These are phyloP conservation scores for Euborellia annulipes DNA, from an alignment of 1,140 invertebrate species.

Conservation along the genomic window DNA sequence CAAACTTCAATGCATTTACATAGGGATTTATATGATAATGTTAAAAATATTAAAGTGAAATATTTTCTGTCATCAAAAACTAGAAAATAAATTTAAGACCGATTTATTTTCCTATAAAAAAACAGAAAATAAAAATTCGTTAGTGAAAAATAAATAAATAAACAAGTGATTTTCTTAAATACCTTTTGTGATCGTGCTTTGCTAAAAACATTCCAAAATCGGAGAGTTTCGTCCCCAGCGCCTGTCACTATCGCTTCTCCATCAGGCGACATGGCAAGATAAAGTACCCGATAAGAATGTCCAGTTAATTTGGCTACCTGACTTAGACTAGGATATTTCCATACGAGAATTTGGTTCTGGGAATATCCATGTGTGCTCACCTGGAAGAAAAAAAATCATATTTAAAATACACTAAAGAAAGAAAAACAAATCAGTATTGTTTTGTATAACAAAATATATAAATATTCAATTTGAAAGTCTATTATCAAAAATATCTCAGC, in stretches of 20 bases:
- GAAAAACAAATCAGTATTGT: neutral
- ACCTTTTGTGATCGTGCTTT: slow-evolving; percentile 40
- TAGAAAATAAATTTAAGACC: too few relatives aligned
- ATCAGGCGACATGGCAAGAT: slow-evolving; percentile 57
- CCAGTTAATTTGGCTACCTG: slow-evolving; percentile 50
- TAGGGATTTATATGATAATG: too few relatives aligned
- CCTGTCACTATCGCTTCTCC: slow-evolving; percentile 60
- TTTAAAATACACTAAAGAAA: neutral
- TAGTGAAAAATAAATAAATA: too few relatives aligned
- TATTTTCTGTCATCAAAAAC: too few relatives aligned
- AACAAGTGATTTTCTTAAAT: too few relatives aligned
- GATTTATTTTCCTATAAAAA: too few relatives aligned
- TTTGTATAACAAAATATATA: too few relatives aligned
- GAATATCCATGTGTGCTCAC: slow-evolving; percentile 58
- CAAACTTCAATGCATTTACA: too few relatives aligned
- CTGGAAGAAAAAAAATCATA: slow-evolving; percentile 27
- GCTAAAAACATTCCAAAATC: slow-evolving; percentile 58
- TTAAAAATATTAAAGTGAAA: too few relatives aligned
- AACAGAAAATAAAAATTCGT: too few relatives aligned
- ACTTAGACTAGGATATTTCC: slow-evolving; percentile 53
- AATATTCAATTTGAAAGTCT: too few relatives aligned
- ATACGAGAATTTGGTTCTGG: slow-evolving; percentile 55
- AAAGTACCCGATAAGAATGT: slow-evolving; percentile 51
- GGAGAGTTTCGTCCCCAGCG: slow-evolving; percentile 54
- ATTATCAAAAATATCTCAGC: too few relatives aligned